Evolutionary conservation across 2,888 invertebrate species (phyloP).

Genomic region (Pinctada fucata): DNA sequence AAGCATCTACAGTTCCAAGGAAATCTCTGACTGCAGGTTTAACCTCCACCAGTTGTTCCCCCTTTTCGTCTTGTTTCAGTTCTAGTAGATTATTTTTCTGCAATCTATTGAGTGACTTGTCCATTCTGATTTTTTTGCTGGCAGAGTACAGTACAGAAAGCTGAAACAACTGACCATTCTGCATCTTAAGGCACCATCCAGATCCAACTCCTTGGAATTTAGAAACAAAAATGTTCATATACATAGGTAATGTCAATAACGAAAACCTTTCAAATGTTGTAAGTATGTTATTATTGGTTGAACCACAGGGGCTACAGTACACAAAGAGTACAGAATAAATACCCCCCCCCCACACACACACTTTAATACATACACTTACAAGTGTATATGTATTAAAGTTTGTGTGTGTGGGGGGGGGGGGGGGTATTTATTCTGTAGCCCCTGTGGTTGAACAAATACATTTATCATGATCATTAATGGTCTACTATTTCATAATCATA

Average conservation of each 20-base stretch:
- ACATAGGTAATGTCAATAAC: not conserved
- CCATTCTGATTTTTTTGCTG: conserved; percentile 59
- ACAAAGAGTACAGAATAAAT: too few relatives aligned
- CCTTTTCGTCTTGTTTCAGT: conserved; percentile 32
- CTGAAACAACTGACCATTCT: conserved; percentile 55
- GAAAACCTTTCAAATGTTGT: too few relatives aligned
- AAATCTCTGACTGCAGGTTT: conserved; percentile 68
- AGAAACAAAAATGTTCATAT: conserved; percentile 1
- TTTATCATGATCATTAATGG: too few relatives aligned
- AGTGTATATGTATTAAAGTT: too few relatives aligned
- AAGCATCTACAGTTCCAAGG: conserved; percentile 71
- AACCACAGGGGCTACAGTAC: too few relatives aligned
- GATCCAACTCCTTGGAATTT: conserved; percentile 62
- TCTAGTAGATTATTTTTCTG: conserved; percentile 59
- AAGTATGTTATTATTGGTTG: too few relatives aligned
- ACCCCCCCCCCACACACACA: too few relatives aligned
- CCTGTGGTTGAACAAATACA: too few relatives aligned
- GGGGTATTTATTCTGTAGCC: too few relatives aligned
- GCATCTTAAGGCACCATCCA: conserved; percentile 63
- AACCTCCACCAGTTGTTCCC: conserved; percentile 57
- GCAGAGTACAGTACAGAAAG: conserved; percentile 67
- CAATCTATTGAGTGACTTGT: conserved; percentile 47
- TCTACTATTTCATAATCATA: too few relatives aligned
- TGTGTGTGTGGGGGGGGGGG: too few relatives aligned
- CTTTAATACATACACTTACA: too few relatives aligned